Evolutionary conservation across 2,113 vertebrate genomes (phyloP), one percentile per base, ranked within the genome.

Genomic region (Vidua macroura): DNA sequence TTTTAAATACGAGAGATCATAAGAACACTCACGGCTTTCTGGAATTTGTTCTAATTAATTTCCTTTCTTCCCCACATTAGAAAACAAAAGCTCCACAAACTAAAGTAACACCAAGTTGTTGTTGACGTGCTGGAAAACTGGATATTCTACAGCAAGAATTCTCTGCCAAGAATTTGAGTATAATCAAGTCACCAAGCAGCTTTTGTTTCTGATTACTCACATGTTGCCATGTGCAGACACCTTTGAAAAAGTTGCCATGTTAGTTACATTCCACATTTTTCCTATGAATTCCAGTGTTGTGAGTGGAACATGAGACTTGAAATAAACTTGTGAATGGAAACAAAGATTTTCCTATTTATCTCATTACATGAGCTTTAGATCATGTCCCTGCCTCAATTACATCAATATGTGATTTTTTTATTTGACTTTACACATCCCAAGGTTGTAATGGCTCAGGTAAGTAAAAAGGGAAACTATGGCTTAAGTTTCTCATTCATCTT

Each of bases 191-290:
- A 79, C 48, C 35, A 62, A 53, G 39, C 25, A 88, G 49, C 18
- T 87, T 77, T 43, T 62, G 37, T 63, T 35, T 35, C 17, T 48
- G 24, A 48, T 88, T 49, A 76, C 13, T 59, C 10, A 30, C 14
- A 5, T 1, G 2, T 15, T 37, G n/a, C 4, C 23, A 76, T 2
- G 0, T 1, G 51, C 7, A 67, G 19, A 52, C 27, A 46, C 19
- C 2, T 23, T 67, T 19, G 13, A 55, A 28, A 49, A 76, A 77
- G 23, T 21, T 59, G 7, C 30, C n/a, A 8, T 3, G 6, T 20
- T 67, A 63, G 43, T 63, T 70, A 48, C 4, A 14, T 8, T 69
- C 22, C 48, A 51, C 2, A 31, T 31, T 73, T 53, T 68, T 75
- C 33, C 73, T 13, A 15, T 1, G 4, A 77, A 48, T 75, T 68